These are phyloP conservation scores for Pongo pygmaeus DNA, from an alignment of 2,113 vertebrate genomes.

Conservation along the genomic window DNA sequence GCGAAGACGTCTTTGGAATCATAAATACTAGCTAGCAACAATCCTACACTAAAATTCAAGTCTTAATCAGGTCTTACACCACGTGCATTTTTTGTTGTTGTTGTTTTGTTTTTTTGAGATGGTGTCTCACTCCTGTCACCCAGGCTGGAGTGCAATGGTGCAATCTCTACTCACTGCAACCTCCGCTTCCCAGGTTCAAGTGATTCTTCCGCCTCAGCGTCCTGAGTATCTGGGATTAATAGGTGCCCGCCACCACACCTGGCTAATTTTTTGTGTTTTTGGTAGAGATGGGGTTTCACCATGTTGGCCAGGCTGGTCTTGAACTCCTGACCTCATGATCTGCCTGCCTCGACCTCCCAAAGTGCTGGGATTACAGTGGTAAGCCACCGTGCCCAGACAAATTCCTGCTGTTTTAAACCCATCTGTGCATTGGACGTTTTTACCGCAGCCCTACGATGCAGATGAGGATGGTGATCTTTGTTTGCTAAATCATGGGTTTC, in stretches of 20 bases:
- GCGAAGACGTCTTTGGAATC: fast-evolving
- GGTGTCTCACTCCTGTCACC: too few species aligned
- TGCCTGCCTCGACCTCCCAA: too few species aligned
- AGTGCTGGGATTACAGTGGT: too few species aligned
- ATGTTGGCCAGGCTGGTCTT: too few species aligned
- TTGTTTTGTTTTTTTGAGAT: too few species aligned
- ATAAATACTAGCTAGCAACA: fast-evolving
- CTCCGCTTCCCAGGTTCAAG: too few species aligned
- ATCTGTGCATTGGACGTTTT: neutral
- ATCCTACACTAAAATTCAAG: fast-evolving
- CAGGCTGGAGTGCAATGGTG: fast-evolving
- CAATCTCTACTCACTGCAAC: fast-evolving
- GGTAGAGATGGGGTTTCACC: too few species aligned
- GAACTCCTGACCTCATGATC: too few species aligned
- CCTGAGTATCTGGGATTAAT: too few species aligned
- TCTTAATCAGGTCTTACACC: fast-evolving
- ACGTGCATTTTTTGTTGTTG: too few species aligned
- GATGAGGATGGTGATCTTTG: fast-evolving
- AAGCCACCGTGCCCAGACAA: fast-evolving
- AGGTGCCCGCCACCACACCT: fast-evolving
- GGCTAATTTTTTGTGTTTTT: too few species aligned
- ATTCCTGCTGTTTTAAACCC: neutral
- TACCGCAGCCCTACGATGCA: fast-evolving
- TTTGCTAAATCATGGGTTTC: neutral
- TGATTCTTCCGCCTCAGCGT: too few species aligned